These are phyloP conservation scores for Vombatus ursinus DNA, from an alignment of 2,113 vertebrate species.

Conservation along the genomic window DNA sequence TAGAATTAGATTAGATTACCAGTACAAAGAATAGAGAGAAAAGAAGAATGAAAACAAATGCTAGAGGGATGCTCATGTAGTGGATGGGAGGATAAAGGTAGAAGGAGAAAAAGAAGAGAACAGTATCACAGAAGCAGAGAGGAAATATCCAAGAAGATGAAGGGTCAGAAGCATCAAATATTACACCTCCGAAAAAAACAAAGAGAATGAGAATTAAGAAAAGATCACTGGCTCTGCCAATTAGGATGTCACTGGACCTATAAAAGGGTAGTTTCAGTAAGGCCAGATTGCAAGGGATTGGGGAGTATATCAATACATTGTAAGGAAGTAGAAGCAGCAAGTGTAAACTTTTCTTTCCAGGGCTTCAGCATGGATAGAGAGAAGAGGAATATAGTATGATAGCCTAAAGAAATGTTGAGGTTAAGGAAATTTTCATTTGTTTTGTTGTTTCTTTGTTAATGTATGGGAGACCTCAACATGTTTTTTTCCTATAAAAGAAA, in stretches of 20 bases:
- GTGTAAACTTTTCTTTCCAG: not conserved
- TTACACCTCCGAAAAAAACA: not conserved
- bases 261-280: not conserved
- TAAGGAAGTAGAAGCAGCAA: not conserved
- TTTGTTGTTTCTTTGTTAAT: not conserved
- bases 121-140: not conserved
- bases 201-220: not conserved
- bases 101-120: not conserved
- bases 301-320: not conserved
- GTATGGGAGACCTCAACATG: not conserved
- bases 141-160: not conserved
- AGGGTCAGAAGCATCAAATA: not conserved
- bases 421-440: not conserved
- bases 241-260: not conserved
- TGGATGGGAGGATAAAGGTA: not conserved
- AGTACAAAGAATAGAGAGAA: not conserved
- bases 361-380: not conserved
- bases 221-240: not conserved
- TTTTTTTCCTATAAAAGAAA: not conserved
- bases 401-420: not conserved
- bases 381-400: not conserved
- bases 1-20: not conserved
- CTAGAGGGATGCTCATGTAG: not conserved
- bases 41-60: not conserved
- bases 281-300: not conserved